A percentile compares a stretch with the other conserved stretches of the same genome.
Conservation (phyloP, 2,113 vertebrate species). For the Neopipo cinnamomea region DNA sequence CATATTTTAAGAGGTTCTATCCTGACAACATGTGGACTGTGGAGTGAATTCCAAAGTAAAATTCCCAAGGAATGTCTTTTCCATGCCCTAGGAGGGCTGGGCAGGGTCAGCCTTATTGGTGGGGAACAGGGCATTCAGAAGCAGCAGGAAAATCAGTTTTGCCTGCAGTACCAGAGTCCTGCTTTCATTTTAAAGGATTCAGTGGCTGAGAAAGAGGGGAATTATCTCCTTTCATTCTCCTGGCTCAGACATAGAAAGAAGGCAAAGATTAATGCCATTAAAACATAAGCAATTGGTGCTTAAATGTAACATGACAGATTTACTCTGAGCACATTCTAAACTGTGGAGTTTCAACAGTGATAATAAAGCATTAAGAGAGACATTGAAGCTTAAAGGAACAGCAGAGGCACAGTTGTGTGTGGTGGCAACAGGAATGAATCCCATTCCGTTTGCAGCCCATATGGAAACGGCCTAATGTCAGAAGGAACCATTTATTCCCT, state of each 20-base stretch:
- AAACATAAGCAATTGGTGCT: slow-evolving; percentile 10
- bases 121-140: background rate
- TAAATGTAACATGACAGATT: slow-evolving; percentile 43
- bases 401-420: slow-evolving; percentile 7
- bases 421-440: slow-evolving; percentile 19
- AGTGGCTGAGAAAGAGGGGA: background rate
- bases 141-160: background rate
- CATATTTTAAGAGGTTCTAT: background rate
- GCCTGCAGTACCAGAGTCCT: fast-evolving
- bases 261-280: slow-evolving; percentile 46
- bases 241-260: background rate
- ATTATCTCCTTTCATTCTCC: background rate
- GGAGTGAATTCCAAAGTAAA: background rate
- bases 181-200: background rate
- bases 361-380: slow-evolving; percentile 45
- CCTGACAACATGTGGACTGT: background rate
- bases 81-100: background rate
- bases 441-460: background rate
- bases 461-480: slow-evolving; percentile 20
- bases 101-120: background rate
- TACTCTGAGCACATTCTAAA: slow-evolving; percentile 19
- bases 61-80: background rate
- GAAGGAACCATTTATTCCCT: slow-evolving; percentile 43
- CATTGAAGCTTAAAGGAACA: slow-evolving; percentile 24
- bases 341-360: slow-evolving; percentile 8